Conservation (phyloP, 2,113 vertebrate species). For the Antechinus stuartii region DNA sequence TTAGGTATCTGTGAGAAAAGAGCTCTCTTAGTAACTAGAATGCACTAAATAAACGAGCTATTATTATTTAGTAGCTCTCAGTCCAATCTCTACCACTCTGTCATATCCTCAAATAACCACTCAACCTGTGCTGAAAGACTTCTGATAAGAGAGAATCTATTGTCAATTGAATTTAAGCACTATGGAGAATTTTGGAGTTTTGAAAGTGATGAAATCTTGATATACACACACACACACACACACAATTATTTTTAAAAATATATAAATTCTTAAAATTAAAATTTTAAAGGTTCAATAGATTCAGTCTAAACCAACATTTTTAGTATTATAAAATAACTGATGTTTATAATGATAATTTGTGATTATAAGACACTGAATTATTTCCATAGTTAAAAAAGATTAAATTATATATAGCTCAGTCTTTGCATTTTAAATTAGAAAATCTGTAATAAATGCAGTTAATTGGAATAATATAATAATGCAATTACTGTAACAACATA, state of each 20-base stretch:
- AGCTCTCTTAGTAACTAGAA: background rate
- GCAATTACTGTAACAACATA: background rate
- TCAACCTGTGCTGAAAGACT: background rate
- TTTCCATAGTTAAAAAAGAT: background rate
- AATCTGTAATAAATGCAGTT: background rate
- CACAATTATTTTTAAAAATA: background rate
- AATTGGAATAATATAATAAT: background rate
- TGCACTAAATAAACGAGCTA: background rate
- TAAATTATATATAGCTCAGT: background rate
- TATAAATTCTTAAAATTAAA: background rate
- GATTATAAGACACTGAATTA: background rate
- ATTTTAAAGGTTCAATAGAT: background rate
- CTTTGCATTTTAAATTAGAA: background rate
- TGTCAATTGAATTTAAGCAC: background rate
- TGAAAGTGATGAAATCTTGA: background rate
- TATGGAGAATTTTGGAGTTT: background rate
- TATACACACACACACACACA: background rate
- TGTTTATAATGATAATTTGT: background rate
- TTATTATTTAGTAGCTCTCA: background rate
- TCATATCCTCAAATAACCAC: background rate
- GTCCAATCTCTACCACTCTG: background rate
- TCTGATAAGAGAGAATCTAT: background rate
- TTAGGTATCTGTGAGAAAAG: background rate
- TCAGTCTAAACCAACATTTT: background rate
- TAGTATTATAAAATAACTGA: background rate